A percentile compares a stretch with the other conserved stretches of the same genome.
These are phyloP conservation scores for Clistopyga incitator DNA, from an alignment of 2,888 invertebrate species.

Conservation along the genomic window DNA sequence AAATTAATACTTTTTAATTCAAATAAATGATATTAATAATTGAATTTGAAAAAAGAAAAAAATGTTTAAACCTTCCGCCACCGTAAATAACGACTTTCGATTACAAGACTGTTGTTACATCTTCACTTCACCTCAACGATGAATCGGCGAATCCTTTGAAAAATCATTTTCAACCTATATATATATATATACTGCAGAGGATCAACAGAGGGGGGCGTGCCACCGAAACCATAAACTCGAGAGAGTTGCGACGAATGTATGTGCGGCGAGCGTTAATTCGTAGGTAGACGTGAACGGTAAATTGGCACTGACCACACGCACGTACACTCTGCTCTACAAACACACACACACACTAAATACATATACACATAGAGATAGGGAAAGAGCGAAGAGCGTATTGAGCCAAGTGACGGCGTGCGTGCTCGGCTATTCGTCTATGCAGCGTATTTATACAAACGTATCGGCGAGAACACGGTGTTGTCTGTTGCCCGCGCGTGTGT, in stretches of 20 bases:
- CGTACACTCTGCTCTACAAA: constrained; percentile 67
- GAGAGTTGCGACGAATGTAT: constrained; percentile 63
- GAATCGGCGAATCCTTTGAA: neutral
- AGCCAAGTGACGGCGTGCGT: constrained; percentile 52
- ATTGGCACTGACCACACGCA: constrained; percentile 79
- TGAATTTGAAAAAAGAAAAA: no score
- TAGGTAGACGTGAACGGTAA: constrained; percentile 78
- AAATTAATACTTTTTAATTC: no score
- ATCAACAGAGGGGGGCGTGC: constrained; percentile 71
- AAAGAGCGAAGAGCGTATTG: constrained; percentile 9
- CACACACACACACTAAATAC: constrained; percentile 44
- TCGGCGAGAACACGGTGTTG: neutral
- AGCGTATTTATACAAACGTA: neutral
- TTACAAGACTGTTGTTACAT: neutral
- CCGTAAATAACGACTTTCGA: no score
- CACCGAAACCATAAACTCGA: constrained; percentile 74
- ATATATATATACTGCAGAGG: constrained; percentile 1
- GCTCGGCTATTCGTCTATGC: constrained; percentile 31
- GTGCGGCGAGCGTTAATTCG: constrained; percentile 76
- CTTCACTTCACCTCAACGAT: neutral
- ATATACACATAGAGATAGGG: constrained; percentile 11
- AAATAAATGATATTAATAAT: no score
- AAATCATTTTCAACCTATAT: neutral
- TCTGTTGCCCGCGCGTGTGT: constrained; percentile 15
- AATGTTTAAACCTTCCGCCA: neutral